Evolutionary conservation across 2,888 invertebrate species (phyloP), one percentile per base, ranked within the genome.

Genomic region (Xestia rhomboidea): DNA sequence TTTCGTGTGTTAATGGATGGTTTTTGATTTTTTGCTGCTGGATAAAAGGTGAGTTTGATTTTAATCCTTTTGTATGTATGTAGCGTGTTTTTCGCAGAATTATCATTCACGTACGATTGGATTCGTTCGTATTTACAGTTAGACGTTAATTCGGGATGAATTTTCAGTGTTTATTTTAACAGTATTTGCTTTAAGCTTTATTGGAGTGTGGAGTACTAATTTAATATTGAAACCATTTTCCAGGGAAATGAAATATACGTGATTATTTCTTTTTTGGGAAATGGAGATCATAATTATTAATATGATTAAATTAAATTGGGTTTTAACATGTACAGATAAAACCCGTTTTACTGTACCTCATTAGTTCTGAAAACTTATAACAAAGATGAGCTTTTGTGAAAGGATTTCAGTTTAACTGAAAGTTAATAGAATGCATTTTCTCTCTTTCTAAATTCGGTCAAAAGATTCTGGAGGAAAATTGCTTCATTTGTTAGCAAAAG

Each of bases 1-100:
- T 68, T 60, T 64, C 18, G 72, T 80, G 77, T 44, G 30, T 18
- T 18, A 69, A 77, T 84, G 89, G 86, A 84, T 87, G 76, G 11
- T 67, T 54, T 78, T 78, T 81, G 54, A 81, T 76, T 41, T 38
- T 54, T 46, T n/a, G 62, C 79, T 2, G 73, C 81, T 49, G 27
- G 8, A 62, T 49, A 64, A 8, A 46, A 86, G 82, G 82, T 87
- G 63, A 79, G 87, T 75, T 73, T 15, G 2, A 27, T 27, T 41
- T 49, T n/a, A 24, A 8, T 44, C 5, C 41, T 51, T 0, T 24
- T 41, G 41, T 41, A 8, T 21, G 2, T 18, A 5, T 27, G 68
- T 13, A 0, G 8, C 15, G 8, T 34, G n/a, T 21, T 73, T 41
- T 49, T 82, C 30, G 7, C 1, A 13, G 34, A 34, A 64, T 54